These are phyloP conservation scores for Mustelus asterias DNA, from an alignment of 2,113 vertebrate genomes.

Conservation along the genomic window DNA sequence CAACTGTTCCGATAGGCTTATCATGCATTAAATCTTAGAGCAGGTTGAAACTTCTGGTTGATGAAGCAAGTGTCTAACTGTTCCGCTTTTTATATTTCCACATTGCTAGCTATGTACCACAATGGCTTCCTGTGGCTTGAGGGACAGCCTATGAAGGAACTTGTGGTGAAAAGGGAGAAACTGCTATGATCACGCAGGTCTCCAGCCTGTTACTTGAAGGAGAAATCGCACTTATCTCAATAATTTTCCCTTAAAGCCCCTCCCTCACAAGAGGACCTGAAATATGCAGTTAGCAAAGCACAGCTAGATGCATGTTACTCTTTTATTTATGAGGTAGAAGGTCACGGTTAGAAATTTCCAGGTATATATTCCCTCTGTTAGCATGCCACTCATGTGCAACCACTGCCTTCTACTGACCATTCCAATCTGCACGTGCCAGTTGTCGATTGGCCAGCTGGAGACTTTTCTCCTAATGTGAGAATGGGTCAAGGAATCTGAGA, in stretches of 20 bases:
- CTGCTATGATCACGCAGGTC: not conserved
- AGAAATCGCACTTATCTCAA: not conserved
- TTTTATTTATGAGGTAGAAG: not conserved
- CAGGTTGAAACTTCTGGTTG: not conserved
- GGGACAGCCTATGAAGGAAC: not conserved
- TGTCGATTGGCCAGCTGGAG: not conserved
- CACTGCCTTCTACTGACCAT: not conserved
- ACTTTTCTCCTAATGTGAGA: not conserved
- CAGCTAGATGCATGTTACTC: no score
- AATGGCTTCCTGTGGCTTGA: not conserved
- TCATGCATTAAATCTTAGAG: not conserved
- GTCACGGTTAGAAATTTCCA: not conserved
- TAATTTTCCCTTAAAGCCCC: not conserved
- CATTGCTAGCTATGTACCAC: not conserved
- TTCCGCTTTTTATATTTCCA: not conserved
- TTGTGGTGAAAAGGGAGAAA: not conserved
- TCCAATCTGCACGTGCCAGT: not conserved
- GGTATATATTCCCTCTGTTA: not conserved
- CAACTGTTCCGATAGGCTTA: not conserved
- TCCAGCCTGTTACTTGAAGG: not conserved
- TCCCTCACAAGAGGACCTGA: not conserved
- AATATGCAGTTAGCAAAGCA: no score
- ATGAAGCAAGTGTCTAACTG: not conserved
- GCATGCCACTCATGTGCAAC: not conserved
- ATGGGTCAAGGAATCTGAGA: not conserved